These are phyloP conservation scores for Drosophila ogumai DNA, from an alignment of 1,140 invertebrate genomes.

Conservation along the genomic window DNA sequence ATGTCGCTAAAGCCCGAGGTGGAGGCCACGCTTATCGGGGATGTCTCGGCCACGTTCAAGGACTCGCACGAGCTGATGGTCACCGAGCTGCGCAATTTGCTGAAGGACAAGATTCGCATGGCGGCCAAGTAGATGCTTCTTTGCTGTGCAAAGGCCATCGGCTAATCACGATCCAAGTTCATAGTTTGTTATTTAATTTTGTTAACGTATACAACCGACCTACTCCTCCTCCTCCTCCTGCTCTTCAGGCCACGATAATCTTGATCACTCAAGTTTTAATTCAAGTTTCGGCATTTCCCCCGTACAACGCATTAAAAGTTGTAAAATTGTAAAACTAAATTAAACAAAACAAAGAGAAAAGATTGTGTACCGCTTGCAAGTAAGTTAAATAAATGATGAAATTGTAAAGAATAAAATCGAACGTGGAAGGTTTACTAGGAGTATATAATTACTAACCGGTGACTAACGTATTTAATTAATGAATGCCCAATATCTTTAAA, in stretches of 20 bases:
- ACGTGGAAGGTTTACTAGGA: neutral
- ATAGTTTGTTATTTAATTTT: constrained; percentile 80
- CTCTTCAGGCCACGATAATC: constrained; percentile 18
- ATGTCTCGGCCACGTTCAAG: constrained; percentile 79
- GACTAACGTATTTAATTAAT: too few relatives aligned
- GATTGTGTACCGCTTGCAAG: constrained; percentile 44
- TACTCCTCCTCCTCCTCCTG: neutral
- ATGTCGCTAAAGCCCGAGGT: constrained; percentile 83
- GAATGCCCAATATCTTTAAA: too few relatives aligned
- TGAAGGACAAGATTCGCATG: constrained; percentile 84
- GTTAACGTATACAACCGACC: constrained; percentile 47
- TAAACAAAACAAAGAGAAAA: constrained; percentile 17
- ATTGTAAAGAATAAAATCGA: constrained; percentile 36
- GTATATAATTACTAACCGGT: neutral
- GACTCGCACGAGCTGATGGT: constrained; percentile 81
- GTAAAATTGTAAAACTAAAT: constrained; percentile 48
- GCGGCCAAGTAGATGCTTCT: constrained; percentile 62
- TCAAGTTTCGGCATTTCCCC: constrained; percentile 48
- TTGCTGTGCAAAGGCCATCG: constrained; percentile 70
- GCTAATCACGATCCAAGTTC: constrained; percentile 45
- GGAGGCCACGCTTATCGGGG: constrained; percentile 74
- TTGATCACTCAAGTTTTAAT: constrained; percentile 34
- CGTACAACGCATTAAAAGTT: constrained; percentile 60
- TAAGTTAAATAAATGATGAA: constrained; percentile 63
- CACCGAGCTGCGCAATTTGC: constrained; percentile 75